Base-by-base conservation (phyloP, 2,113 vertebrate genomes). In the Aepyceros melampus region DNA sequence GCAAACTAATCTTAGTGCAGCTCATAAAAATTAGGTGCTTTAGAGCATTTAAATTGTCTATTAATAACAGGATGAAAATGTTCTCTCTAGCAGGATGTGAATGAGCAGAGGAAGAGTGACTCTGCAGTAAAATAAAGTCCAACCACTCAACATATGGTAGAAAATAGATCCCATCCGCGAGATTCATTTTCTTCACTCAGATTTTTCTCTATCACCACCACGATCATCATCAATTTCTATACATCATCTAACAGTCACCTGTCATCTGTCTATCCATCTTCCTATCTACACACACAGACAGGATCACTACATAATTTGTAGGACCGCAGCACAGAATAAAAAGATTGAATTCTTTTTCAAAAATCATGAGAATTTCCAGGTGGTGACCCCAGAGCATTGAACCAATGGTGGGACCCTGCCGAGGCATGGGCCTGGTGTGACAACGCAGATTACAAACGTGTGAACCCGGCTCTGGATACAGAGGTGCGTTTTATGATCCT, bases 361-460 rank as follows among this genome's bases (percentile, higher is more conserved):
- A 88, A 84, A 33, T 31, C 3, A 36, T 74, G 67, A 89, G 45
- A 45, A n/a, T 85, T 91, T 56, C 58, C 45, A 33, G 19, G 16
- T 6, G 31, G 19, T 53, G 31, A 27, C 31, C 10, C 3, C 1
- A 33, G n/a, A 79, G 21, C 31, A 2, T n/a, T 33, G 29, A 62
- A 3, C 19, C 1, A 8, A 12, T 23, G 14, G 2, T 5, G 19
- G 31, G 31, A 5, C 21, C 33, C 15, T 14, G 14, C 33, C 64
- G 27, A 43, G 33, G 33, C 14, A 0, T 5, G 1, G 12, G 55
- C 19, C 19, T 6, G 6, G 4, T 17, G 12, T 16, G 53, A 29
- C 36, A 4, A 5, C 36, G 62, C 8, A 51, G 17, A 7, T 13
- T 16, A 7, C 2, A 21, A 15, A 16, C 2, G 9, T 7, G 29